Percentiles rank a stretch among this genome's conserved stretches.
phyloP scores from a whole-genome alignment of 2,113 vertebrate species.

The Erythrocercus mccallii region DNA sequence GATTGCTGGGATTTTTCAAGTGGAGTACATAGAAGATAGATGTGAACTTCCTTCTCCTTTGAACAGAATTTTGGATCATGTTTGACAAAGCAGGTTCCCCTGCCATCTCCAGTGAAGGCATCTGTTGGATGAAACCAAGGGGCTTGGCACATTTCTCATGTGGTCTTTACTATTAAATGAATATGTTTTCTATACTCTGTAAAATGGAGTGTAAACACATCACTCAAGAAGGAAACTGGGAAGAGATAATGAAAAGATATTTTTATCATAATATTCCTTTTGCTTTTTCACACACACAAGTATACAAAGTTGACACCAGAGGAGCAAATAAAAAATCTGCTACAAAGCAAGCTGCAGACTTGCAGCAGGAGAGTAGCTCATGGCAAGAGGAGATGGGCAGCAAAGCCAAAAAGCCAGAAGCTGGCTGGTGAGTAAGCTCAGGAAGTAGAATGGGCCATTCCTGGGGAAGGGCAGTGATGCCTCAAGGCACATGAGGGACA shows the following conservation, averaged over 20 bases:
- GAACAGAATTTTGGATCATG: background rate
- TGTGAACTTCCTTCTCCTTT: background rate
- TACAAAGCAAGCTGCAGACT: background rate
- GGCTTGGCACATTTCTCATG: background rate
- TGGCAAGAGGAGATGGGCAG: background rate
- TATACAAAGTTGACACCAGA: background rate
- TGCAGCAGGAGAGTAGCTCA: background rate
- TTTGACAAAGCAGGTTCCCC: background rate
- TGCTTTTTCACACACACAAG: background rate
- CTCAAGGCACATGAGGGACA: fast-evolving
- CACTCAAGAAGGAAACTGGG: background rate
- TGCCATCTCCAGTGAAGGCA: background rate
- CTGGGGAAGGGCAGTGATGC: background rate
- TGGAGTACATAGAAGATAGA: background rate
- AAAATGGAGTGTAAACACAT: background rate
- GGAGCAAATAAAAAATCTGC: background rate
- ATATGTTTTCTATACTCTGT: background rate
- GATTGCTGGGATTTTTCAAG: background rate
- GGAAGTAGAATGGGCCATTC: background rate
- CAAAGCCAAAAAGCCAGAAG: background rate
- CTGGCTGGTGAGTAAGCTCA: background rate
- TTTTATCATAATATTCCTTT: background rate
- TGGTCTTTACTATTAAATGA: background rate
- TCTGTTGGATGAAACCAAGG: background rate
- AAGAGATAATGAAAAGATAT: background rate